Conservation (phyloP, 2,113 vertebrate species). For the Murina feae region DNA sequence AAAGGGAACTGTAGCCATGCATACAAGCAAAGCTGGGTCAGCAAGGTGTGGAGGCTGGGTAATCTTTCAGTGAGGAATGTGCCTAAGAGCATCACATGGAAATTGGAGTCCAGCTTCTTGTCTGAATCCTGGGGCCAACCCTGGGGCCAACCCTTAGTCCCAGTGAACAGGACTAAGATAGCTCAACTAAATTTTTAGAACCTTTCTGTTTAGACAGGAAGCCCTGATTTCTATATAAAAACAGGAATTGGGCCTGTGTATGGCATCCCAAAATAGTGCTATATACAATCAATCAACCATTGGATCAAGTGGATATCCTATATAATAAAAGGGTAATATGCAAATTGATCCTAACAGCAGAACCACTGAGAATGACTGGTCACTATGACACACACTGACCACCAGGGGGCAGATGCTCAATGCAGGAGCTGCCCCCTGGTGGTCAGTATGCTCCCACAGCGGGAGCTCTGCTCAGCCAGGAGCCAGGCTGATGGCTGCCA, state of each 20-base stretch:
- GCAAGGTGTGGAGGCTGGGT: background rate
- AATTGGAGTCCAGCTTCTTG: background rate
- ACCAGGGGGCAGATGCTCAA: too few species aligned
- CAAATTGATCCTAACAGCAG: too few species aligned
- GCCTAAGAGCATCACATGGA: background rate
- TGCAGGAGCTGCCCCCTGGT: too few species aligned
- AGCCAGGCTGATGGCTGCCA: too few species aligned
- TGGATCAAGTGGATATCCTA: background rate
- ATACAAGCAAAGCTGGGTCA: background rate
- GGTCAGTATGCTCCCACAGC: too few species aligned
- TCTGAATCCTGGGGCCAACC: background rate
- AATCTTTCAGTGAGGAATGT: background rate
- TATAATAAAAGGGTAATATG: too few species aligned
- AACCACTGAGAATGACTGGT: too few species aligned
- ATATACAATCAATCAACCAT: background rate
- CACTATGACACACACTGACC: too few species aligned
- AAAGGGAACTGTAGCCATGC: background rate
- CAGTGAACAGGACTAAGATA: background rate
- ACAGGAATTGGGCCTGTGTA: background rate
- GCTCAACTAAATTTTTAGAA: background rate
- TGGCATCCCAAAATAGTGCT: background rate
- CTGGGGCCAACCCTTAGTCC: too few species aligned
- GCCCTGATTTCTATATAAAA: background rate
- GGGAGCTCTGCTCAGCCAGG: too few species aligned
- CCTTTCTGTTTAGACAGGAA: background rate